These are phyloP conservation scores for Drosophila falleni DNA, from an alignment of 2,888 invertebrate genomes.

Conservation along the genomic window DNA sequence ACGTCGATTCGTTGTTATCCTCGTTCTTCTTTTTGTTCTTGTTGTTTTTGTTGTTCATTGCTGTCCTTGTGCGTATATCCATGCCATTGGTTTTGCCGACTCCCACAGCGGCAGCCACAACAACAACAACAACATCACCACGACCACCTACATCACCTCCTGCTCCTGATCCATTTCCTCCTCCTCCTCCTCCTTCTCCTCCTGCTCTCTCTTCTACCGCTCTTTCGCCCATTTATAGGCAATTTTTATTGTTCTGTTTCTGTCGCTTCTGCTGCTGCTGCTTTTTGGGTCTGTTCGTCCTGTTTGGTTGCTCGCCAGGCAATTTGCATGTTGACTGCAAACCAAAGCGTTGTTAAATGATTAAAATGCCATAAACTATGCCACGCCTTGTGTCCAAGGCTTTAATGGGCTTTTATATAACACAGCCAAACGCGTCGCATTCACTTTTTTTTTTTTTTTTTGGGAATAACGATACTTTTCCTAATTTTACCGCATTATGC, in stretches of 20 bases:
- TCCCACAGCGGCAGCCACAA: slow-evolving; percentile 10
- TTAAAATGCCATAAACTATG: slow-evolving; percentile 78
- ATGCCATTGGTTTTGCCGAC: slow-evolving; percentile 32
- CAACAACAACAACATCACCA: slow-evolving; percentile 13
- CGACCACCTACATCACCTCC: slow-evolving; percentile 19
- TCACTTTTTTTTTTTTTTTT: neutral
- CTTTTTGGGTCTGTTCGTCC: slow-evolving; percentile 31
- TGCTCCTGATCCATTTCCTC: slow-evolving; percentile 1
- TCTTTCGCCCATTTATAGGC: slow-evolving; percentile 77
- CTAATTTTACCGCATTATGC: slow-evolving; percentile 61
- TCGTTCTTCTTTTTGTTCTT: slow-evolving; percentile 52
- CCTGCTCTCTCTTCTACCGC: slow-evolving; percentile 17
- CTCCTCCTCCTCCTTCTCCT: slow-evolving; percentile 9
- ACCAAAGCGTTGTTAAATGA: slow-evolving; percentile 71
- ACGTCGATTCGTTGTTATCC: slow-evolving; percentile 27
- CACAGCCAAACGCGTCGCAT: slow-evolving; percentile 14
- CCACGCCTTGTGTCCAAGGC: slow-evolving; percentile 45
- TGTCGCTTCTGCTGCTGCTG: slow-evolving; percentile 22
- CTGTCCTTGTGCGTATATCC: slow-evolving; percentile 69
- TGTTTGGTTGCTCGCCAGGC: slow-evolving; percentile 54
- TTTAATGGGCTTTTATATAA: slow-evolving; percentile 59
- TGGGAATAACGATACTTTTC: slow-evolving; percentile 31
- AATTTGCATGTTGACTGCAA: slow-evolving; percentile 80
- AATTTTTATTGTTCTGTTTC: slow-evolving; percentile 75
- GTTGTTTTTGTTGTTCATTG: slow-evolving; percentile 29